Conservation (phyloP, 2,797 vertebrate genomes). For the Falco columbarius region DNA sequence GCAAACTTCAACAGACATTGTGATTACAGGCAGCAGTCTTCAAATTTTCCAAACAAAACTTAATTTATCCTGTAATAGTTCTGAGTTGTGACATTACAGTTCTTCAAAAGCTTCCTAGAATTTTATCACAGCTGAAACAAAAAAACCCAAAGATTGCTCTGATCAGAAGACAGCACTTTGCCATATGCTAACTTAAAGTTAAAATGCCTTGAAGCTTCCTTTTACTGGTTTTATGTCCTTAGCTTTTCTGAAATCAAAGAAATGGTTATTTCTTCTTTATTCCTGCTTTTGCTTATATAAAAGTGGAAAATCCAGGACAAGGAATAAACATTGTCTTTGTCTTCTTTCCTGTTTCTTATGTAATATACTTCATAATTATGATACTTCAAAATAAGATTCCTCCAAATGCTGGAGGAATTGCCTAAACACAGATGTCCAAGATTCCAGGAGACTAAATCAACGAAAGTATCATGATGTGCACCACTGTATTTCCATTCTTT, state of each 20-base stretch:
- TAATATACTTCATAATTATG: background rate
- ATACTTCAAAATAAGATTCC: background rate
- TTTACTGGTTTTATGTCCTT: background rate
- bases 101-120: background rate
- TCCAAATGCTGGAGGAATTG: background rate
- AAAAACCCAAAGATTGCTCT: background rate
- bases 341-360: background rate
- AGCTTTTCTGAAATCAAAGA: background rate
- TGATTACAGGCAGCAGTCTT: background rate
- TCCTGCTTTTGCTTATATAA: background rate
- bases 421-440: background rate
- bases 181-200: background rate
- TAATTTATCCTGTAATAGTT: background rate
- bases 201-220: background rate
- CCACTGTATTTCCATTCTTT: background rate
- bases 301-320: background rate
- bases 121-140: background rate
- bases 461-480: background rate
- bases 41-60: background rate
- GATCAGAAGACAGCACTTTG: background rate
- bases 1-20: background rate
- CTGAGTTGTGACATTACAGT: background rate
- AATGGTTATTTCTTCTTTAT: background rate
- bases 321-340: background rate
- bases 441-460: background rate